A percentile compares a stretch with the other conserved stretches of the same genome.
Evolutionary conservation across 1,140 invertebrate species (phyloP).

Genomic region (Fopius arisanus): DNA sequence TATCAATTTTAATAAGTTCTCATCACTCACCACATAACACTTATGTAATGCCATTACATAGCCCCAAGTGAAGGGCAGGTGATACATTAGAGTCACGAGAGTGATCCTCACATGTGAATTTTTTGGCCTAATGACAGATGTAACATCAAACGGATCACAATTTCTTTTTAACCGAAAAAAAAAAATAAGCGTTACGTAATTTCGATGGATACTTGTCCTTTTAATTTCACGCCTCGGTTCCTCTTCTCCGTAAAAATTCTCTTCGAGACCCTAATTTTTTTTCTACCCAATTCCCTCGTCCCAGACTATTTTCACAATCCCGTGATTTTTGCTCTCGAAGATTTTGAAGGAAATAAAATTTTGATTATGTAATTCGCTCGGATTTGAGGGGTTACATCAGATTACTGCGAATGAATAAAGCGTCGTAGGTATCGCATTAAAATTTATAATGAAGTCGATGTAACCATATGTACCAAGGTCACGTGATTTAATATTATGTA

Average conservation of each 20-base stretch:
- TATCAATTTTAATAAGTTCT: not conserved
- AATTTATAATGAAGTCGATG: conserved; percentile 28
- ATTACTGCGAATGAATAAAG: conserved; percentile 15
- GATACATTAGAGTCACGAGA: conserved; percentile 6
- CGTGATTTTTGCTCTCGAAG: not conserved
- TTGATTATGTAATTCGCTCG: conserved; percentile 9
- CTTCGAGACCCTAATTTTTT: not conserved
- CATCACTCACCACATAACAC: not conserved
- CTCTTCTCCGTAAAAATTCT: not conserved
- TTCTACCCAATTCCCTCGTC: not conserved
- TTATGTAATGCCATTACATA: not conserved
- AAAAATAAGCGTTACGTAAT: conserved; percentile 1
- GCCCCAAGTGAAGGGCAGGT: conserved; percentile 11
- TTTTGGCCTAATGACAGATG: not conserved
- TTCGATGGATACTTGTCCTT: not conserved
- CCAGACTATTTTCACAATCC: not conserved
- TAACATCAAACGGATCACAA: not conserved
- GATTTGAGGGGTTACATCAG: conserved; percentile 25
- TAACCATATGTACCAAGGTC: conserved; percentile 26
- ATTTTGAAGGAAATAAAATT: not conserved
- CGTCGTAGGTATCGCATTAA: conserved; percentile 18
- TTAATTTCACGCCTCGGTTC: not conserved
- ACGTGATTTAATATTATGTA: conserved; percentile 22
- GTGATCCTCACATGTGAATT: not conserved
- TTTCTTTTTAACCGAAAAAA: not conserved